These are phyloP conservation scores for Abramis brama DNA, from an alignment of 2,113 vertebrate species.

Conservation along the genomic window DNA sequence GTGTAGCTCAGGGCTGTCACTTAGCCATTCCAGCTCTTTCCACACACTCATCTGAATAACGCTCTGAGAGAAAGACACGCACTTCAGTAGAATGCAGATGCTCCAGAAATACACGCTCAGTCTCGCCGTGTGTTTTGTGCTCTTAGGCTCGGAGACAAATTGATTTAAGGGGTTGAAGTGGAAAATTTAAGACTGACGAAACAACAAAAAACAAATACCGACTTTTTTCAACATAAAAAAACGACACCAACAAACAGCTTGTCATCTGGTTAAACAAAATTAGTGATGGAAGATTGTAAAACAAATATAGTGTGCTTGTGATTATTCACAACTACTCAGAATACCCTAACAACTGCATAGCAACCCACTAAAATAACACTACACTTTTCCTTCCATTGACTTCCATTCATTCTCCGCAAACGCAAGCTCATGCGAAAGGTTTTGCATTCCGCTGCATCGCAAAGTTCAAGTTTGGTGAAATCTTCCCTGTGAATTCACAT, in stretches of 20 bases:
- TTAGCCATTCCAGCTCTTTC: constrained; percentile 10
- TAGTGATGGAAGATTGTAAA: not conserved
- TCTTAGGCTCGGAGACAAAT: constrained; percentile 2
- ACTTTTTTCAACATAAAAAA: not conserved
- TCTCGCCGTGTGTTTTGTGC: not conserved
- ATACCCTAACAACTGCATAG: no score
- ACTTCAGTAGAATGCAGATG: constrained; percentile 43
- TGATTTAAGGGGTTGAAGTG: not conserved
- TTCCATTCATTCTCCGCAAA: no score
- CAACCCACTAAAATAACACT: not conserved
- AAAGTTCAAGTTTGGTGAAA: no score
- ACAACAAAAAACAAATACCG: not conserved
- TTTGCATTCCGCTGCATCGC: no score
- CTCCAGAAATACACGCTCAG: constrained; percentile 22
- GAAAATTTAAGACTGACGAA: not conserved
- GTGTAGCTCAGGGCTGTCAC: not conserved
- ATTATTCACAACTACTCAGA: not conserved
- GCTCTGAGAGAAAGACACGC: not conserved
- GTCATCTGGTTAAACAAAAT: not conserved
- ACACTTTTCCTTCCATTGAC: no score
- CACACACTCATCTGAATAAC: not conserved
- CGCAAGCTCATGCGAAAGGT: no score
- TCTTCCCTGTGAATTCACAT: no score
- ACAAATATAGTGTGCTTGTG: not conserved
- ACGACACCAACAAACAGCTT: not conserved